Evolutionary conservation across 2,113 vertebrate genomes (phyloP).

Genomic region (Corythoichthys intestinalis): DNA sequence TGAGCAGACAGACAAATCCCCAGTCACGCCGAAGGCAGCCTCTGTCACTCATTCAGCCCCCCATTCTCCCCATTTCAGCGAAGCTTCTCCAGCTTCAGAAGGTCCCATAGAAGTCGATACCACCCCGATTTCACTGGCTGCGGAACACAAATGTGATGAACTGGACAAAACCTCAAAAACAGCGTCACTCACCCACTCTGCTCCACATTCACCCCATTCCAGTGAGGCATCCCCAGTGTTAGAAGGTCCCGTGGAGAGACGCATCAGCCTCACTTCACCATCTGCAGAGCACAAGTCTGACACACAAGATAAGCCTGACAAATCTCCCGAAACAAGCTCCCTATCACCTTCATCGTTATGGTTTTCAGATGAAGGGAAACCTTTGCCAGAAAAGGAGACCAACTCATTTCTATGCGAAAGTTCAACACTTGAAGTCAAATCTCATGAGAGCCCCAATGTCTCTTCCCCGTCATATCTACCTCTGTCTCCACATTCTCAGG

Average conservation of each 20-base stretch:
- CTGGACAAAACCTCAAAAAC: constrained; percentile 60
- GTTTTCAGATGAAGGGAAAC: constrained; percentile 30
- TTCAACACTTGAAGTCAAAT: constrained; percentile 75
- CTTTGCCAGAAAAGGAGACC: constrained; percentile 57
- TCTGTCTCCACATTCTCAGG: constrained; percentile 46
- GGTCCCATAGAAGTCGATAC: constrained; percentile 30
- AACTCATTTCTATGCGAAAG: constrained; percentile 68
- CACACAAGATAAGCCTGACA: constrained; percentile 32
- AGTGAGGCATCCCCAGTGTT: constrained; percentile 66
- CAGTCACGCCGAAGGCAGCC: constrained; percentile 73
- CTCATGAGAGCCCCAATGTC: constrained; percentile 55
- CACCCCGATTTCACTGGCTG: constrained; percentile 37
- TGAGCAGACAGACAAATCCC: constrained; percentile 54
- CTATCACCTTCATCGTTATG: constrained; percentile 35
- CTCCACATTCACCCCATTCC: constrained; percentile 74
- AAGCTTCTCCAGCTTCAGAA: constrained; percentile 57
- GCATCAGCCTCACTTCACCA: constrained; percentile 37
- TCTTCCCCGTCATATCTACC: constrained; percentile 52
- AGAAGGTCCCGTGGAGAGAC: constrained; percentile 35
- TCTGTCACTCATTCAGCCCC: constrained; percentile 79
- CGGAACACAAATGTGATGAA: constrained; percentile 35
- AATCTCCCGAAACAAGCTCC: constrained; percentile 51
- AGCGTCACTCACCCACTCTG: constrained; percentile 67
- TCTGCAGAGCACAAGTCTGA: constrained; percentile 34
- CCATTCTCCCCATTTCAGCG: constrained; percentile 78